Base-by-base conservation (phyloP, 2,113 vertebrate species). In the Ramphastos sulfuratus region DNA sequence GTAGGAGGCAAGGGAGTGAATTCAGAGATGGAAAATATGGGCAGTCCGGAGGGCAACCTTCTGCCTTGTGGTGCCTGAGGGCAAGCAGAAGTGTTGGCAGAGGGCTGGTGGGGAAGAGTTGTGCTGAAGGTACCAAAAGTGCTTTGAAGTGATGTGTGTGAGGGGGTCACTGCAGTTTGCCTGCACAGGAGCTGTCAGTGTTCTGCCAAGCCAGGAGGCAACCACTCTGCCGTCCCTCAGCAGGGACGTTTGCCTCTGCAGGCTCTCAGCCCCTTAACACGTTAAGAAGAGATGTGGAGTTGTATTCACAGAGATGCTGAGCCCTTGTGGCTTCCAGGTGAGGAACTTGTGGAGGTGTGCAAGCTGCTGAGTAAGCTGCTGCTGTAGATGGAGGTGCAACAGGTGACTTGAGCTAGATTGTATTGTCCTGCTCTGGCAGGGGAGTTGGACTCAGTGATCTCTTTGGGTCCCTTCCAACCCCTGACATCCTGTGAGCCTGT, bases 1-100 rank as follows among this genome's bases (percentile, higher is more conserved):
- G 96, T 95, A 95, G 85, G 96, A 81, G 85, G 42, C 25, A 31
- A 35, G 21, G 14, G 1, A 6, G 10, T 10, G 37, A 37, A 37
- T 58, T 15, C 13, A 12, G 58, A 64, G 70, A 20, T 7, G 78
- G 93, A 13, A 52, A 28, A 17, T 1, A 63, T 14, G 67, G n/a
- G 55, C 50, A 52, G 28, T 35, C 15, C 3, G 23, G 58, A 33
- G 80, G 61, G 50, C 14, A 50, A 20, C 10, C 13, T 56, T 37
- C 6, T 8, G 15, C 39, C 6, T 8, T 27, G 4, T 2, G 15
- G 39, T 15, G 48, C 33, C 31, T 10, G 3, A 17, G 35, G 30
- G 21, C 17, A 1, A 9, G 63, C 18, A 17, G 19, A 66, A 7
- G 48, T 33, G 5, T 25, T n/a, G 72, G 28, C 33, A 15, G 52